These are phyloP conservation scores for Pachycephus smyrnensis DNA, from an alignment of 2,888 invertebrate genomes.

Conservation along the genomic window DNA sequence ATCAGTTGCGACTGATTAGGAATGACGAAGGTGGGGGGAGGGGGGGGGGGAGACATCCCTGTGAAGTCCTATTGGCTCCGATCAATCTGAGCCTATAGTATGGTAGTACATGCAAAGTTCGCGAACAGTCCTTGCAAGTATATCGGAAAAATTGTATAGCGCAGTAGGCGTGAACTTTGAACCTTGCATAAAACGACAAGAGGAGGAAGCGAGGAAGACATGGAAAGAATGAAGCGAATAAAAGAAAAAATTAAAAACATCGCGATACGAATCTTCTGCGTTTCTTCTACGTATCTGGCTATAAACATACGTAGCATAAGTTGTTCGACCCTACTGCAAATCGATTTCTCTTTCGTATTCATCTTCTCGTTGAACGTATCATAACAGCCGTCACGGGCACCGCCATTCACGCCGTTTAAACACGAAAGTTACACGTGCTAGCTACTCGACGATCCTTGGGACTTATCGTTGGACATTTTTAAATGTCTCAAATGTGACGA, in stretches of 20 bases:
- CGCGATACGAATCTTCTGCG: background rate
- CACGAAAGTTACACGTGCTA: background rate
- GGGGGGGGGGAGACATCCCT: constrained; percentile 16
- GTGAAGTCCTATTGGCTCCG: constrained; percentile 17
- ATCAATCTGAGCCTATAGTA: background rate
- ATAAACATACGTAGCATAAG: background rate
- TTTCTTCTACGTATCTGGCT: background rate
- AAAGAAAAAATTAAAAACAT: background rate
- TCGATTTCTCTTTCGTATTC: no score
- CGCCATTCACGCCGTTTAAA: background rate
- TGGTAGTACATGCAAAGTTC: constrained; percentile 35
- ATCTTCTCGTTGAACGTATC: no score
- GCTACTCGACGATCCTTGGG: background rate
- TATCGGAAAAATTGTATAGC: background rate
- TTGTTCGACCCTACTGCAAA: no score
- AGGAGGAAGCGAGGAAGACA: background rate
- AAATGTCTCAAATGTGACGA: background rate
- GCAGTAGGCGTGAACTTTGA: background rate
- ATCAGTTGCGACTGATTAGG: constrained; percentile 28
- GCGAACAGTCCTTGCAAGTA: constrained; percentile 3
- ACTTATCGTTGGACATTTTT: background rate
- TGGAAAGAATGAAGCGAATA: background rate
- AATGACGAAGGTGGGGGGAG: constrained; percentile 14
- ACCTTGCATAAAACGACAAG: background rate
- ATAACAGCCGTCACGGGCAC: no score